Percentiles rank a stretch among this genome's conserved stretches.
Conservation (phyloP, 2,888 invertebrate genomes). For the Mesorhabditis spiculigera region DNA sequence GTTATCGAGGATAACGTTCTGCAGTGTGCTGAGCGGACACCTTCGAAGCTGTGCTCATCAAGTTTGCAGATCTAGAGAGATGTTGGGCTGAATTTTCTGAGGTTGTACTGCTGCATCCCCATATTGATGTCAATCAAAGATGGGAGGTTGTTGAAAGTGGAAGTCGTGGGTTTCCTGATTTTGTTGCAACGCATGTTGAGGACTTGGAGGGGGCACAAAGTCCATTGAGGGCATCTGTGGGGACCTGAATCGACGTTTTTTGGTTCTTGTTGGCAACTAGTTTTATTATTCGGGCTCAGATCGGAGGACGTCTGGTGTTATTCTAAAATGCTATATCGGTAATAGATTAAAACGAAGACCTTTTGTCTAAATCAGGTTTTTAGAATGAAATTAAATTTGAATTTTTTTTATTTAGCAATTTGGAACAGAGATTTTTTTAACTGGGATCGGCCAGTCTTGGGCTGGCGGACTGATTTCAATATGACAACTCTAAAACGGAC, state of each 20-base stretch:
- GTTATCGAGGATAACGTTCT: slow-evolving; percentile 55
- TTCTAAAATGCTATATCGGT: too few relatives aligned
- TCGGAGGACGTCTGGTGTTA: too few relatives aligned
- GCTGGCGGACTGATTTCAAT: too few relatives aligned
- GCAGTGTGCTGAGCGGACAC: slow-evolving; percentile 37
- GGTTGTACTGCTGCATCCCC: slow-evolving; percentile 53
- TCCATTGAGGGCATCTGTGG: slow-evolving; percentile 39
- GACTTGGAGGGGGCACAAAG: slow-evolving; percentile 45
- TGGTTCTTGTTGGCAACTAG: neutral
- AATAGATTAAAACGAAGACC: too few relatives aligned
- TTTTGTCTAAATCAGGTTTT: too few relatives aligned
- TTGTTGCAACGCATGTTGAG: slow-evolving; percentile 60
- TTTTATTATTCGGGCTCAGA: too few relatives aligned
- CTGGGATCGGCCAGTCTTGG: too few relatives aligned
- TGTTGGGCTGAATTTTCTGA: neutral
- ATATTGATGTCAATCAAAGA: slow-evolving; percentile 56
- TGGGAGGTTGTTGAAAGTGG: slow-evolving; percentile 47
- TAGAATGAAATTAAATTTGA: too few relatives aligned
- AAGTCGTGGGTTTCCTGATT: slow-evolving; percentile 51
- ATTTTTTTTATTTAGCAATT: too few relatives aligned
- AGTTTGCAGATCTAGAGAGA: slow-evolving; percentile 3
- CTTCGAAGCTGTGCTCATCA: neutral
- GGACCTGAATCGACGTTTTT: slow-evolving; percentile 26
- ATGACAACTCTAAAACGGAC: too few relatives aligned
- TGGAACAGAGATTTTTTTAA: too few relatives aligned